phyloP scores from a whole-genome alignment of 2,113 vertebrate genomes.

The Varanus salvator region DNA sequence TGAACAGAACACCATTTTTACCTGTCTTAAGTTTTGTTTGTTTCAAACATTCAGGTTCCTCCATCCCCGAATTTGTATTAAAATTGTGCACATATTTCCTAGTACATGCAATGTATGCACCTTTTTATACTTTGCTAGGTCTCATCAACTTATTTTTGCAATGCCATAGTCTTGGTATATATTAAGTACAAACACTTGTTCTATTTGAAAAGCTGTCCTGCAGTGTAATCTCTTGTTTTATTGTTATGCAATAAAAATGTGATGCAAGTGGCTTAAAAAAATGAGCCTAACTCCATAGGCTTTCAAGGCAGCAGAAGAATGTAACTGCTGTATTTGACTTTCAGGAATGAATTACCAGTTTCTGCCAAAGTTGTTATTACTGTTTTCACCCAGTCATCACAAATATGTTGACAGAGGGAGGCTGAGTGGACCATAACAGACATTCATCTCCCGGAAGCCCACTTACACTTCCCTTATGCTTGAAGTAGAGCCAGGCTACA shows the following conservation, averaged over 20 bases:
- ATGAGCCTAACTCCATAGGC: neutral
- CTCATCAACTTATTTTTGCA: neutral
- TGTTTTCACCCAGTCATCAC: neutral
- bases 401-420: neutral
- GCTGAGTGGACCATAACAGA: slow-evolving; percentile 4
- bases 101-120: too few relatives aligned
- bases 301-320: neutral
- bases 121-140: neutral
- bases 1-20: too few relatives aligned
- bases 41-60: too few relatives aligned
- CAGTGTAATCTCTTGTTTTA: neutral
- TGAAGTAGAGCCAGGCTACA: slow-evolving; percentile 22
- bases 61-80: too few relatives aligned
- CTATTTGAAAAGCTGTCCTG: neutral
- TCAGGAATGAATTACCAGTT: neutral
- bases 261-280: slow-evolving; percentile 13
- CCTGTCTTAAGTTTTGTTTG: too few relatives aligned
- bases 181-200: neutral
- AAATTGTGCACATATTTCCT: too few relatives aligned
- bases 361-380: neutral
- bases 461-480: neutral
- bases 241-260: slow-evolving; percentile 23
- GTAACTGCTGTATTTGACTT: slow-evolving; percentile 9
- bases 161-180: accelerated
- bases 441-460: slow-evolving; percentile 2